Evolutionary conservation across 2,113 vertebrate genomes (phyloP).

Genomic region (Maccullochella peelii): DNA sequence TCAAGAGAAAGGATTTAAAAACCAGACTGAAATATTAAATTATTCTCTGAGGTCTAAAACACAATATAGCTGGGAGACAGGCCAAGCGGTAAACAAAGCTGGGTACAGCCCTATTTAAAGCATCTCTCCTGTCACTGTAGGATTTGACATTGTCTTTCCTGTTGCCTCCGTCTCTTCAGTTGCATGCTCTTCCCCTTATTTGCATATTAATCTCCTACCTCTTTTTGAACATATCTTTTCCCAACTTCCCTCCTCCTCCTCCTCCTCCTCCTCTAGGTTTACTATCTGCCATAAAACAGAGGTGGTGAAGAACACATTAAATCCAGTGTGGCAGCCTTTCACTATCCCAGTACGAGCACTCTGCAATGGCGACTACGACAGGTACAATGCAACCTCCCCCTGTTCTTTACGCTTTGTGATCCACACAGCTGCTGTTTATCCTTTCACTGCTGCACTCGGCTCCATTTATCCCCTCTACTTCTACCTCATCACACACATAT

Average conservation of each 20-base stretch:
- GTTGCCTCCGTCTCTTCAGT: conserved; percentile 1
- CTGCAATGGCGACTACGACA: conserved; percentile 83
- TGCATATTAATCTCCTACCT: conserved; percentile 26
- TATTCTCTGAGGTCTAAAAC: conserved; percentile 47
- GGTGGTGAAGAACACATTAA: conserved; percentile 83
- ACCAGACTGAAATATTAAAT: conserved; percentile 50
- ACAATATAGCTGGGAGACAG: conserved; percentile 45
- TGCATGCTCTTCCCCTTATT: conserved; percentile 26
- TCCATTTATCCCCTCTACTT: neutral
- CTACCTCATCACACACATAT: conserved; percentile 5
- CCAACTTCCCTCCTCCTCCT: neutral
- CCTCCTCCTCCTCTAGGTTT: conserved; percentile 66
- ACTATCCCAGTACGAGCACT: conserved; percentile 79
- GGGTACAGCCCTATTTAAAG: conserved; percentile 35
- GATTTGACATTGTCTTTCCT: conserved; percentile 28
- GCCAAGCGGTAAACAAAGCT: conserved; percentile 50
- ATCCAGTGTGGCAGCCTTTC: conserved; percentile 82
- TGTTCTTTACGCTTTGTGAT: neutral
- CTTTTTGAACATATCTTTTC: conserved; percentile 9
- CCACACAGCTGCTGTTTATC: conserved; percentile 10
- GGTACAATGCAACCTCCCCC: conserved; percentile 57
- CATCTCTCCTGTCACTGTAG: conserved; percentile 12
- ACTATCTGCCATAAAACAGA: conserved; percentile 84
- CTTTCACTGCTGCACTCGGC: neutral
- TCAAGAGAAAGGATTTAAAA: conserved; percentile 39